Evolutionary conservation across 2,113 vertebrate genomes (phyloP).

Genomic region (Megaceryle maxima): DNA sequence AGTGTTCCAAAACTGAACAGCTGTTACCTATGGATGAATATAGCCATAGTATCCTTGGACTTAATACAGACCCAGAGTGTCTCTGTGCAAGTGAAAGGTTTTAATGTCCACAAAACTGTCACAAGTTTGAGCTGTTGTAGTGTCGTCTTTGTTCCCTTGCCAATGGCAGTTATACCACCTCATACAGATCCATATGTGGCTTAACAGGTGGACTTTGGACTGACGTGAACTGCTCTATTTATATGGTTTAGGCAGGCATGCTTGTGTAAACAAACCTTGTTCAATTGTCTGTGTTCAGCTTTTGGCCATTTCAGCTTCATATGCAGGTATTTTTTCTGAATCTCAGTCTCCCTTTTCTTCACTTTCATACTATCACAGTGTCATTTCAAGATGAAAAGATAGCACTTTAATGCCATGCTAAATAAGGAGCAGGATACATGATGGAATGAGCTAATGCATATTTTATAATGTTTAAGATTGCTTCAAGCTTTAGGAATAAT

Average conservation of each 20-base stretch:
- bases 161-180: background rate
- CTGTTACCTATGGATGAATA: background rate
- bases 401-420: constrained; percentile 1
- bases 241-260: background rate
- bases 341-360: background rate
- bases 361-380: background rate
- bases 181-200: background rate
- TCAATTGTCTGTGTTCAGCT: background rate
- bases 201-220: background rate
- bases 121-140: background rate
- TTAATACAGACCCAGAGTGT: background rate
- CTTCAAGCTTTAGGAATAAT: constrained; percentile 65
- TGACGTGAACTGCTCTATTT: background rate
- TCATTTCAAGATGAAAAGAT: constrained; percentile 20
- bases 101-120: background rate
- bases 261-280: background rate
- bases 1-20: background rate
- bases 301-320: background rate
- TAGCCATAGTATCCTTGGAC: background rate
- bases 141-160: background rate
- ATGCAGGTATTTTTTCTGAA: background rate
- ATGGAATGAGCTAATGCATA: constrained; percentile 51
- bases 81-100: background rate
- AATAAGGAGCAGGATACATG: constrained; percentile 37
- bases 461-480: constrained; percentile 58